phyloP scores from a whole-genome alignment of 2,888 invertebrate species.

The Athalia rosae region DNA sequence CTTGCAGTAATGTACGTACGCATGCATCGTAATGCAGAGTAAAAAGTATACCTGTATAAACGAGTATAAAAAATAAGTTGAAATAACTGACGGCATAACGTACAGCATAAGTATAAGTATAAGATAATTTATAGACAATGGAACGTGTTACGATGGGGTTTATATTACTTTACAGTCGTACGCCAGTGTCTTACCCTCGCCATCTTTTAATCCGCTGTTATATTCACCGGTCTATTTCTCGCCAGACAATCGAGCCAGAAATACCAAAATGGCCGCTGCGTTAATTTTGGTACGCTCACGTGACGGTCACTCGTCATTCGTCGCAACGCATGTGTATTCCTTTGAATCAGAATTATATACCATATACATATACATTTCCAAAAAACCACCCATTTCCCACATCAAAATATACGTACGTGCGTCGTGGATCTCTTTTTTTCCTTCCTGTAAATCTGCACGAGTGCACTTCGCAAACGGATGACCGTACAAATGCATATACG shows the following conservation, averaged over 20 bases:
- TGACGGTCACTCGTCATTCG: conserved; percentile 43
- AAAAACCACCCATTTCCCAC: too few species aligned
- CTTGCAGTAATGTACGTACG: too few species aligned
- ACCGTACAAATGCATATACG: background rate
- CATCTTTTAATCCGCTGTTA: conserved; percentile 67
- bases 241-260: conserved; percentile 72
- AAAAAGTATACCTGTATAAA: too few species aligned
- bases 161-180: background rate
- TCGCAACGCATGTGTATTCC: background rate
- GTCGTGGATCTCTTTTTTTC: too few species aligned
- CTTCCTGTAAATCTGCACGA: too few species aligned
- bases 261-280: conserved; percentile 67
- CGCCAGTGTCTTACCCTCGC: conserved; percentile 31
- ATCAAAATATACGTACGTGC: too few species aligned
- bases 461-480: too few species aligned
- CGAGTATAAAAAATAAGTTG: too few species aligned
- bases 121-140: background rate
- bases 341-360: background rate
- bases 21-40: too few species aligned
- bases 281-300: conserved; percentile 64
- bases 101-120: too few species aligned
- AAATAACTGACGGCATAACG: too few species aligned
- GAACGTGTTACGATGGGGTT: background rate
- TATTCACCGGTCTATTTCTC: conserved; percentile 66
- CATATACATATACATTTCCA: background rate